Conservation (phyloP, 1,140 invertebrate species). For the Spodoptera frugiperda region DNA sequence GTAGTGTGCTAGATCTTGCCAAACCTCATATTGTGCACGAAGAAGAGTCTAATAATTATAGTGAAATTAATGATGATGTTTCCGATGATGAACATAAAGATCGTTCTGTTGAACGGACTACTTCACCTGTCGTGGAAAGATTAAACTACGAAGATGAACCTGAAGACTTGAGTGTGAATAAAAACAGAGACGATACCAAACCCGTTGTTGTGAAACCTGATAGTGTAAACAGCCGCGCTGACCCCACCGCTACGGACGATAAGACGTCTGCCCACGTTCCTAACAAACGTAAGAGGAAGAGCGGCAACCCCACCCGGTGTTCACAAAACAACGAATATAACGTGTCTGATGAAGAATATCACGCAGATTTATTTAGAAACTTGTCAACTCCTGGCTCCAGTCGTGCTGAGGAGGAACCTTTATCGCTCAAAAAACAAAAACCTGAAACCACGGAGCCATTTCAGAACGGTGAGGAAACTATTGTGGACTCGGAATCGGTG, state of each 20-base stretch:
- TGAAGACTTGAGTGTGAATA: conserved; percentile 89
- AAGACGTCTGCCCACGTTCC: conserved; percentile 82
- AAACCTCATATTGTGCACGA: conserved; percentile 64
- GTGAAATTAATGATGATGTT: conserved; percentile 73
- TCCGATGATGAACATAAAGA: conserved; percentile 83
- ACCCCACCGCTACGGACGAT: conserved; percentile 74
- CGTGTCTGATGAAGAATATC: conserved; percentile 88
- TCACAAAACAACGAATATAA: conserved; percentile 88
- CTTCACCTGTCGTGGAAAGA: conserved; percentile 64
- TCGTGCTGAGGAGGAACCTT: conserved; percentile 83
- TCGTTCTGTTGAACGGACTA: conserved; percentile 58
- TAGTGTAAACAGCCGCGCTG: conserved; percentile 82
- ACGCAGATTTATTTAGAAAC: conserved; percentile 85
- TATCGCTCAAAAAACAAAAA: conserved; percentile 87
- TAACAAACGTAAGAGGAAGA: conserved; percentile 93
- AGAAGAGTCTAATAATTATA: conserved; percentile 73
- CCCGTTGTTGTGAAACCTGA: conserved; percentile 62
- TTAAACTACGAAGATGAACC: conserved; percentile 86
- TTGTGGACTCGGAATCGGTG: conserved; percentile 75
- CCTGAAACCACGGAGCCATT: conserved; percentile 80
- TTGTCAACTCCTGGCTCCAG: conserved; percentile 74
- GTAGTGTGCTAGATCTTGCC: conserved; percentile 74
- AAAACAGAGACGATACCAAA: conserved; percentile 87
- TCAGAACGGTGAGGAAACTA: conserved; percentile 76
- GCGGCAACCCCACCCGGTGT: conserved; percentile 94